phyloP scores from a whole-genome alignment of 2,113 vertebrate genomes.

The Arizona elegans region DNA sequence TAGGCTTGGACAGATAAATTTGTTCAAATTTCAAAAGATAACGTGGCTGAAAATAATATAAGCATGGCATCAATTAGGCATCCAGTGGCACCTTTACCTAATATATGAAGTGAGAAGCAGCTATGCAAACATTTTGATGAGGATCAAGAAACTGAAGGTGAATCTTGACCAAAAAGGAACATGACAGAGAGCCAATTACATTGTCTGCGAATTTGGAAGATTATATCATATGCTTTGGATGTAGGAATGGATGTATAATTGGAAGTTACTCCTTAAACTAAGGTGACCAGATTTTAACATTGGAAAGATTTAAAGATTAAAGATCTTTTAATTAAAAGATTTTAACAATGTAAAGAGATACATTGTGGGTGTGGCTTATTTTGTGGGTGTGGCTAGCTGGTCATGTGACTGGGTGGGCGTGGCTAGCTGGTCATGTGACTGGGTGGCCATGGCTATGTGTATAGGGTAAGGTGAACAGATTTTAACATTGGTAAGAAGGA shows the following conservation, averaged over 20 bases:
- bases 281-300: too few species aligned
- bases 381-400: too few species aligned
- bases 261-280: background rate
- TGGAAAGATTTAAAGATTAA: too few species aligned
- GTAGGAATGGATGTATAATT: background rate
- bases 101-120: background rate
- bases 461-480: too few species aligned
- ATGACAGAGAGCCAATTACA: background rate
- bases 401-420: too few species aligned
- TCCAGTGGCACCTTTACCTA: background rate
- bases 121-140: background rate
- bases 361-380: too few species aligned
- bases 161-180: background rate
- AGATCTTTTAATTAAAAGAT: too few species aligned
- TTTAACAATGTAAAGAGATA: too few species aligned
- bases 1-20: constrained; percentile 97
- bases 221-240: background rate
- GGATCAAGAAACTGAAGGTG: background rate
- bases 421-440: too few species aligned
- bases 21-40: constrained; percentile 97
- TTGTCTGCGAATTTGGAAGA: background rate
- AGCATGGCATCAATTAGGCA: background rate
- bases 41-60: constrained; percentile 80
- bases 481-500: too few species aligned
- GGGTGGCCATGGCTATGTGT: too few species aligned